Evolutionary conservation across 2,888 invertebrate genomes (phyloP).

Genomic region (Cordilura impudica): DNA sequence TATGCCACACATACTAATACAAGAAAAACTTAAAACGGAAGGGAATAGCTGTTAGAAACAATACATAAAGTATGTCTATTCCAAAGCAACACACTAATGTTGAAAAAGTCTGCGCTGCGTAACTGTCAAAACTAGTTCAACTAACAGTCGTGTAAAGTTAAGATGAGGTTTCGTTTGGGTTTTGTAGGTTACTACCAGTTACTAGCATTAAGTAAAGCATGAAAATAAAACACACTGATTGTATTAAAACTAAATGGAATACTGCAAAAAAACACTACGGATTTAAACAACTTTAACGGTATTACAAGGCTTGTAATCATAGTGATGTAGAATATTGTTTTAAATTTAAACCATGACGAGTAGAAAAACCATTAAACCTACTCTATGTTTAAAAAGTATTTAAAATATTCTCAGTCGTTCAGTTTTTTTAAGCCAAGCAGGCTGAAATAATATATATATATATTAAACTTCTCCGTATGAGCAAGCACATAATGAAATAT

Average conservation of each 20-base stretch:
- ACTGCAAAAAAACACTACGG: slow-evolving; percentile 2
- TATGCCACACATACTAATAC: neutral
- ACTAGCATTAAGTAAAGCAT: neutral
- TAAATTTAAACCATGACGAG: neutral
- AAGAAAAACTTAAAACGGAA: slow-evolving; percentile 1
- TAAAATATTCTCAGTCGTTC: too few species aligned
- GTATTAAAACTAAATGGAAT: slow-evolving; percentile 19
- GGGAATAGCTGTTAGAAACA: neutral
- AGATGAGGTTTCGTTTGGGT: slow-evolving; percentile 47
- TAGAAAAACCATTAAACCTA: neutral
- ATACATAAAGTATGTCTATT: neutral
- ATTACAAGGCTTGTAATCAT: slow-evolving; percentile 38
- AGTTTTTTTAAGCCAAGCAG: too few species aligned
- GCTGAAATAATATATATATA: too few species aligned
- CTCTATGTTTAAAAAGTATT: neutral
- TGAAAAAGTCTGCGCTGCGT: slow-evolving; percentile 15
- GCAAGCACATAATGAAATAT: too few species aligned
- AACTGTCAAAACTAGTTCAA: slow-evolving; percentile 48
- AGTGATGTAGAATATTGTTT: slow-evolving; percentile 35
- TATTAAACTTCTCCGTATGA: too few species aligned
- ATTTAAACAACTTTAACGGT: slow-evolving; percentile 31
- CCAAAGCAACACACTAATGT: slow-evolving; percentile 18
- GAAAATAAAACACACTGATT: slow-evolving; percentile 10
- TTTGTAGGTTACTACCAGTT: slow-evolving; percentile 49
- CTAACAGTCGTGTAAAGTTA: slow-evolving; percentile 41